These are phyloP conservation scores for Osmoderma eremita DNA, from an alignment of 2,888 invertebrate genomes.

Conservation along the genomic window DNA sequence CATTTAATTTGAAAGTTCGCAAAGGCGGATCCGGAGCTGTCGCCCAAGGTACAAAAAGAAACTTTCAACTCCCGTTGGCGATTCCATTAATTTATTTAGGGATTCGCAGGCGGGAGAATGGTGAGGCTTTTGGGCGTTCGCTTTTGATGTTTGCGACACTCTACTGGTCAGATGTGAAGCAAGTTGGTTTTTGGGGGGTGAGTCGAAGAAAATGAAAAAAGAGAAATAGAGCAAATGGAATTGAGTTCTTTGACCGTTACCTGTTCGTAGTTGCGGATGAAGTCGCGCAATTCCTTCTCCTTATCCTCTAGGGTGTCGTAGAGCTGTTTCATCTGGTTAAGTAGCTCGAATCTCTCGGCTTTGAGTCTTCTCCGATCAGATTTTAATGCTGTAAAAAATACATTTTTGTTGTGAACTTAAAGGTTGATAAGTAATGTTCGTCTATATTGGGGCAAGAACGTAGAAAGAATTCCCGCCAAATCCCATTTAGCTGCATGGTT, in stretches of 20 bases:
- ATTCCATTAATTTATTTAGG: constrained; percentile 30
- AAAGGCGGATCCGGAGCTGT: neutral
- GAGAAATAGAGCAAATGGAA: too few relatives aligned
- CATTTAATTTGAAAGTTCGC: constrained; percentile 25
- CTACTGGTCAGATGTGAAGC: too few relatives aligned
- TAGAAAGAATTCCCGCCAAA: too few relatives aligned
- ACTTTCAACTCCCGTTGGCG: constrained; percentile 9
- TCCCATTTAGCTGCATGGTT: too few relatives aligned
- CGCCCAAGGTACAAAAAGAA: constrained; percentile 7
- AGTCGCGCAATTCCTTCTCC: constrained; percentile 91
- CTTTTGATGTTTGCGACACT: too few relatives aligned
- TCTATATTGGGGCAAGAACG: too few relatives aligned
- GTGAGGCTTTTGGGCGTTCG: neutral
- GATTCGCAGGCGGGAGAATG: neutral
- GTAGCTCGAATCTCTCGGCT: constrained; percentile 91
- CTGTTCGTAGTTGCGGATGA: constrained; percentile 94
- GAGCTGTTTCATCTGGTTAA: constrained; percentile 94
- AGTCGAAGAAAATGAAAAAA: neutral
- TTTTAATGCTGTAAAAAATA: constrained; percentile 73
- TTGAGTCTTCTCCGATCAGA: constrained; percentile 90
- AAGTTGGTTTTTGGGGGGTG: neutral
- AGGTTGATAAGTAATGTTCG: too few relatives aligned
- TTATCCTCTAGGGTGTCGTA: constrained; percentile 94
- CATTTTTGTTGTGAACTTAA: too few relatives aligned
- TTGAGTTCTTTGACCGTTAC: constrained; percentile 61